Evolutionary conservation across 1,140 invertebrate genomes (phyloP), one percentile per base, ranked within the genome.

Genomic region (Bradysia coprophila): DNA sequence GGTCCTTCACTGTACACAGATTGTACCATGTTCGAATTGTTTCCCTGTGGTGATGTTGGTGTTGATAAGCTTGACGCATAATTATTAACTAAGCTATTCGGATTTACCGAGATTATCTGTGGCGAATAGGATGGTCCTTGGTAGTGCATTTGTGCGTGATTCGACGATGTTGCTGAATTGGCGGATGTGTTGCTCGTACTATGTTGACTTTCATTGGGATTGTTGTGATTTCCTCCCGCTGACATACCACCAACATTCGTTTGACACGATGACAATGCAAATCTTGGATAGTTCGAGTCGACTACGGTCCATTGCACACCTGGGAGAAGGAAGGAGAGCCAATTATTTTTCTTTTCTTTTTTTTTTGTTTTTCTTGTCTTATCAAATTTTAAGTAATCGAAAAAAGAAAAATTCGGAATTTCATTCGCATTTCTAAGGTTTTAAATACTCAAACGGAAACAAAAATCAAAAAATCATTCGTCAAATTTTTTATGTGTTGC

Each of bases 301-400:
- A 76, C 67, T 60, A 76, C 67, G 57, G 72, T 72, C 74, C 74
- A 76, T 65, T 74, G 73, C 62, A 73, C 66, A 67, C 73, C 73
- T 76, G 69, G 59, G 67, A 74, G 56, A 52, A 18, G 57, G 54
- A 59, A 54, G 48, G 52, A 51, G 49, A 51, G 48, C 23, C 40
- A 42, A 44, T 40, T 38, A 43, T n/a, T n/a, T n/a, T n/a, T n/a
- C n/a, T n/a, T n/a, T n/a, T n/a, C n/a, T n/a, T n/a, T n/a, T n/a
- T n/a, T n/a, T n/a, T n/a, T n/a, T n/a, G n/a, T n/a, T n/a, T n/a
- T n/a, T n/a, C n/a, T n/a, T n/a, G n/a, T n/a, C n/a, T n/a, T n/a
- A n/a, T n/a, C n/a, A n/a, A n/a, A n/a, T n/a, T n/a, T n/a, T n/a
- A n/a, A n/a, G n/a, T n/a, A n/a, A n/a, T n/a, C n/a, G n/a, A n/a